Base-by-base conservation (phyloP, 2,888 invertebrate species). In the Drosophila anomelani region DNA sequence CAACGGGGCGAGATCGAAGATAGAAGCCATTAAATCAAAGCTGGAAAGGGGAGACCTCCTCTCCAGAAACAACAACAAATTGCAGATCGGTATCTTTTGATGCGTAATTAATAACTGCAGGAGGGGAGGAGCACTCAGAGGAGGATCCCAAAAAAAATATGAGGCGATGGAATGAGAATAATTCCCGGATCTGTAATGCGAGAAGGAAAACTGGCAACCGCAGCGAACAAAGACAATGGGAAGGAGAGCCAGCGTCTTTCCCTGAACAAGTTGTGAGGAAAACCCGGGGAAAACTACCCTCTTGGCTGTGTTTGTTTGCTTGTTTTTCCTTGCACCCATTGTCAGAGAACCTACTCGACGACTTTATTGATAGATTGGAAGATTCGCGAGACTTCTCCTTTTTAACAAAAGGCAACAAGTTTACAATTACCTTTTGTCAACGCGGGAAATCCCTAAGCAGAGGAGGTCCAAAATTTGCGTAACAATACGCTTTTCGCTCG, bases 311-410 rank as follows among this genome's bases (percentile, higher is more conserved):
- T 55, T 49, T 49, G 49, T 61, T 72, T 58, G 26, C 7, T 69
- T 49, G 23, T 26, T 60, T 60, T 34, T 12, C 47, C 44, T 12
- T 61, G 49, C 49, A 72, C 51, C 73, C 51, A 49, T 71, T 71
- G 63, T 63, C 20, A 3, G 12, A 13, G 46, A 77, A 73, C 51
- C 51, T 20, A 66, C 51, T 51, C 64, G 17, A 66, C 88, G 73
- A 83, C 80, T 85, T 88, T 85, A 86, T 86, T 89, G 85, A 86
- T 88, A 89, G 79, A 86, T 86, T 85, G 88, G 88, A 15, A 53
- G 78, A 86, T 88, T 88, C 77, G 83, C 71, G 67, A 51, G 51
- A 38, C 67, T 36, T 32, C 41, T 60, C 32, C 23, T 26, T 26
- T 1, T 23, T 38, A 73, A 82, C 77, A 85, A 85, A 79, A 66